Base-by-base conservation (phyloP, 2,797 vertebrate species). In the Sebastes nivosus region DNA sequence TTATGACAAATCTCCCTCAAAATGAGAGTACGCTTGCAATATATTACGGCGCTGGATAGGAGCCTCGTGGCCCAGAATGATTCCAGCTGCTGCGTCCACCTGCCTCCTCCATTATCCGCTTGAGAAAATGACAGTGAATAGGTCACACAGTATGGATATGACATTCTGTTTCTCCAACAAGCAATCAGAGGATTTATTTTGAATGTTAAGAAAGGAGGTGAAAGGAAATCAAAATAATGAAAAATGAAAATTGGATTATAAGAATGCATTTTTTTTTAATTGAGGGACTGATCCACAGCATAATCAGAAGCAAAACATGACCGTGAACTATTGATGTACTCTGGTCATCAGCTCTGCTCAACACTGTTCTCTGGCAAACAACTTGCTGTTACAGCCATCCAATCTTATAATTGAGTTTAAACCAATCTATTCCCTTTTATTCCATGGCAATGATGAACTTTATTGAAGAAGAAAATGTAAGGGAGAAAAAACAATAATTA, bases 1-100 rank as follows among this genome's bases (percentile, higher is more conserved):
- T 95, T 95, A 95, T 95, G 94, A 96, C 94, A 95, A 95, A 95
- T 95, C 90, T 95, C 89, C 94, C 87, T 91, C 85, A 93, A 85
- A 94, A 95, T 93, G 90, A 92, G 91, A 94, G 84, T 82, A 73
- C 65, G 89, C 94, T 78, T 85, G 94, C 89, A 89, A 95, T 94
- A 92, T 88, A 95, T 95, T 94, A 93, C 90, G 85, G 77, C 61
- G 88, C 77, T 80, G 90, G 91, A 94, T 92, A 68, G 93, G 83
- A 91, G 92, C 89, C 90, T 89, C 29, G 76, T 88, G 92, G 88
- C 80, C 86, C 85, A 79, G 88, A 92, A 87, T 91, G 91, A 93
- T 89, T 94, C 79, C 83, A 85, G 80, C 89, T 88, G 82, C 89
- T 83, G 85, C 22, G 74, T 82, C 84, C 89, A 85, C 87, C 89